Evolutionary conservation across 2,113 vertebrate genomes (phyloP).

Genomic region (Anolis sagrei): DNA sequence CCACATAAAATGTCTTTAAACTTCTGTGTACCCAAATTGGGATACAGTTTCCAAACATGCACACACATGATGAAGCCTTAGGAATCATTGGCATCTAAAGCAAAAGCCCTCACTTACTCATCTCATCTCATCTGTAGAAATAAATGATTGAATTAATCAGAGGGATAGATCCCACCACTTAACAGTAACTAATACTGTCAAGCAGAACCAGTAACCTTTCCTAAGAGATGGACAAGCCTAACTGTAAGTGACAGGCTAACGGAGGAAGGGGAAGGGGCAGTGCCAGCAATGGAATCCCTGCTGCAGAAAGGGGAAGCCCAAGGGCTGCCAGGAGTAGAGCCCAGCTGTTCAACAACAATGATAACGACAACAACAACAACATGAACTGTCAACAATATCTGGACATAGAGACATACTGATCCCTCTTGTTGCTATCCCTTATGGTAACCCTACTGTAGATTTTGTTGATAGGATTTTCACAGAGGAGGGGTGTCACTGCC

Average conservation of each 20-base stretch:
- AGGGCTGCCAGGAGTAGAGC: not conserved
- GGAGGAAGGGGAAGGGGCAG: not conserved
- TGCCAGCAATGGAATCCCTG: not conserved
- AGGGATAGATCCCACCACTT: not conserved
- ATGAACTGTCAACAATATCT: too few species aligned
- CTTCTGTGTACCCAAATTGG: not conserved
- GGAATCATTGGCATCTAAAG: not conserved
- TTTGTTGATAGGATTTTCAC: too few species aligned
- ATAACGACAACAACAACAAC: too few species aligned
- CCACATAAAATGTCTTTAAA: not conserved
- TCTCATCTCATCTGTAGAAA: slow-evolving; percentile 1
- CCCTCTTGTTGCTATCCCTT: too few species aligned
- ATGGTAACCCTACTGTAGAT: too few species aligned
- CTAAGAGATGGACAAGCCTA: not conserved
- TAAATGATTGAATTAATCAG: slow-evolving; percentile 11
- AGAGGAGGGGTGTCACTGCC: too few species aligned
- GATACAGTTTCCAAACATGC: not conserved
- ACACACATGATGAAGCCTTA: not conserved
- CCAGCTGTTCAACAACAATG: too few species aligned
- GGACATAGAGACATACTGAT: too few species aligned
- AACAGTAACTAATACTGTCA: slow-evolving; percentile 2
- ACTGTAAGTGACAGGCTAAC: not conserved
- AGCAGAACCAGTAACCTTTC: slow-evolving; percentile 13
- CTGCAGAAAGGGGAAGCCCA: too few species aligned
- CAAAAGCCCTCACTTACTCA: slow-evolving; percentile 18